Conservation (phyloP, 2,888 invertebrate genomes). For the Epinotia brunnichana region DNA sequence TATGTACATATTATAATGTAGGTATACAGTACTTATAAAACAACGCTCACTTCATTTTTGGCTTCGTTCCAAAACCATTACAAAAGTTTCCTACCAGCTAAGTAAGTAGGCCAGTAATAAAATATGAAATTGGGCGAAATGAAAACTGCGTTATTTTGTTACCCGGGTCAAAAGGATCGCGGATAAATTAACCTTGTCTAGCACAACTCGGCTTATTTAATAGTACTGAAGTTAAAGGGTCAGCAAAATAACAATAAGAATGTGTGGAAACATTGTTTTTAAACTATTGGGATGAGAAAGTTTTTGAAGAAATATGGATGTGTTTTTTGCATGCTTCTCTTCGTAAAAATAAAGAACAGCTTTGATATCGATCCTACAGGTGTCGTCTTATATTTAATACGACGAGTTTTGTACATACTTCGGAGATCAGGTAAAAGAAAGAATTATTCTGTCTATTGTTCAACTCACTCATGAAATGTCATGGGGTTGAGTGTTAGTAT, state of each 20-base stretch:
- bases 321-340: too few relatives aligned
- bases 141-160: conserved; percentile 51
- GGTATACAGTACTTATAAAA: conserved; percentile 46
- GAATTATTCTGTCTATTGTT: too few relatives aligned
- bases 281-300: neutral
- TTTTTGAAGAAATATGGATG: neutral
- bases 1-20: neutral
- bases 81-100: conserved; percentile 71
- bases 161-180: conserved; percentile 15
- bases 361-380: too few relatives aligned
- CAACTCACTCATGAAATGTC: too few relatives aligned
- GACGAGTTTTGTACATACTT: too few relatives aligned
- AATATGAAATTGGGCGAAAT: conserved; percentile 66
- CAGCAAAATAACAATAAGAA: too few relatives aligned
- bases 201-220: neutral
- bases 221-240: neutral
- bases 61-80: conserved; percentile 74
- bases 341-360: too few relatives aligned
- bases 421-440: too few relatives aligned
- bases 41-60: conserved; percentile 59
- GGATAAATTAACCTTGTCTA: conserved; percentile 10
- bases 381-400: too few relatives aligned
- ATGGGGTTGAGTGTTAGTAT: too few relatives aligned
- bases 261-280: neutral
- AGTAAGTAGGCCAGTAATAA: conserved; percentile 74